phyloP scores from a whole-genome alignment of 2,797 vertebrate genomes.

The Mus caroli region DNA sequence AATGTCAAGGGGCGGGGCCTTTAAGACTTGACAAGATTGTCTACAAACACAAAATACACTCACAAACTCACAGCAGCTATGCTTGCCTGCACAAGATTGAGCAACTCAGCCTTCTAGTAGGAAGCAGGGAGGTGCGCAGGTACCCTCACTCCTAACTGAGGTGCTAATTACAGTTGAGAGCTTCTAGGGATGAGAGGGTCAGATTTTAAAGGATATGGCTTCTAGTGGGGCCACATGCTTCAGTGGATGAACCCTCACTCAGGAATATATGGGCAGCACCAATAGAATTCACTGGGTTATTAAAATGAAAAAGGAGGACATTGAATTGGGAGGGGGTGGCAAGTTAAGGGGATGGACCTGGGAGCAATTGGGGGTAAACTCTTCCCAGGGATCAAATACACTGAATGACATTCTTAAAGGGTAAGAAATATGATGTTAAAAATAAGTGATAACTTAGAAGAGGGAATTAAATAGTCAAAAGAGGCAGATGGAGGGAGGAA shows the following conservation, averaged over 20 bases:
- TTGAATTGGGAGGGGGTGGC: not conserved
- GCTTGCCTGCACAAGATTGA: not conserved
- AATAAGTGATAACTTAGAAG: not conserved
- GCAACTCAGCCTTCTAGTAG: not conserved
- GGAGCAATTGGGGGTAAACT: not conserved
- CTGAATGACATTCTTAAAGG: not conserved
- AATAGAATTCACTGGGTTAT: not conserved
- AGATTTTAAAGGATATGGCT: not conserved
- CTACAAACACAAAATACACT: not conserved
- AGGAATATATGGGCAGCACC: not conserved
- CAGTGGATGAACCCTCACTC: not conserved
- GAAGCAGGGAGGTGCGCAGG: not conserved
- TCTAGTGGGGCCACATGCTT: too few species aligned
- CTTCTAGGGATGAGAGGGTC: not conserved
- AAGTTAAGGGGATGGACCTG: not conserved
- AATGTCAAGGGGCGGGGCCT: accelerated
- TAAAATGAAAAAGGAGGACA: not conserved
- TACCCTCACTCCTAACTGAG: not conserved
- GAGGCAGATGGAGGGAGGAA: not conserved
- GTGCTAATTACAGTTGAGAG: not conserved
- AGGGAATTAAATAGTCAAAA: not conserved
- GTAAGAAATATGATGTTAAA: not conserved
- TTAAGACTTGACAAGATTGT: not conserved
- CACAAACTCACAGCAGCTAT: not conserved
- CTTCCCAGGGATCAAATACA: not conserved